Conservation (phyloP, 2,113 vertebrate genomes). For the Benitochromis conjunctus region DNA sequence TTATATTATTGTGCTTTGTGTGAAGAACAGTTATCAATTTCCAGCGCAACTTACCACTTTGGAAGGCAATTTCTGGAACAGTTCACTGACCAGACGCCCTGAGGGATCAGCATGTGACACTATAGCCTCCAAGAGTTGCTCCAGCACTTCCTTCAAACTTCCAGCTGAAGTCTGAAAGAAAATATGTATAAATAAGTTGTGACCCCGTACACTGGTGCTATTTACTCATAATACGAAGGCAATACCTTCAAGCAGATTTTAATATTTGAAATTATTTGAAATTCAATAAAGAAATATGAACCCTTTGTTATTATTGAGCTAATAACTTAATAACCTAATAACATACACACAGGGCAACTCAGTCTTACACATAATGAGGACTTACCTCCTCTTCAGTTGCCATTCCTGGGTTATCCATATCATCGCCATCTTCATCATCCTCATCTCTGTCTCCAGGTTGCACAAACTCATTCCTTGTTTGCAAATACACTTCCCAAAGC, state of each 20-base stretch:
- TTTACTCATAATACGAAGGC: background rate
- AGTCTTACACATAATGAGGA: background rate
- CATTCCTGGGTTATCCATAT: constrained; percentile 83
- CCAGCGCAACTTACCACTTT: constrained; percentile 84
- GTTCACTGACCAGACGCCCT: constrained; percentile 89
- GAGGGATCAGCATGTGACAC: constrained; percentile 87
- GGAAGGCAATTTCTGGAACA: constrained; percentile 98
- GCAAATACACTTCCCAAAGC: constrained; percentile 89
- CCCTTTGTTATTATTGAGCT: background rate
- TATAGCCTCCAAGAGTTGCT: constrained; percentile 92
- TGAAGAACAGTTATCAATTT: background rate
- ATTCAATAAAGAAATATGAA: background rate
- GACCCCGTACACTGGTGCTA: background rate
- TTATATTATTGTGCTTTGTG: background rate
- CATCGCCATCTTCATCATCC: constrained; percentile 88
- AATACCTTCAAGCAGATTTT: background rate
- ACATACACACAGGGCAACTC: background rate
- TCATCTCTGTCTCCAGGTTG: constrained; percentile 81
- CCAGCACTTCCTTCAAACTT: constrained; percentile 90
- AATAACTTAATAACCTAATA: too few relatives aligned
- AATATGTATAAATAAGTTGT: background rate
- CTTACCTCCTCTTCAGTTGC: constrained; percentile 86
- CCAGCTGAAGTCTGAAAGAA: constrained; percentile 78
- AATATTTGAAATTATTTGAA: background rate
- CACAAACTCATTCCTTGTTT: constrained; percentile 91